phyloP scores from a whole-genome alignment of 2,888 invertebrate genomes.

The Callyntrura sp. region DNA sequence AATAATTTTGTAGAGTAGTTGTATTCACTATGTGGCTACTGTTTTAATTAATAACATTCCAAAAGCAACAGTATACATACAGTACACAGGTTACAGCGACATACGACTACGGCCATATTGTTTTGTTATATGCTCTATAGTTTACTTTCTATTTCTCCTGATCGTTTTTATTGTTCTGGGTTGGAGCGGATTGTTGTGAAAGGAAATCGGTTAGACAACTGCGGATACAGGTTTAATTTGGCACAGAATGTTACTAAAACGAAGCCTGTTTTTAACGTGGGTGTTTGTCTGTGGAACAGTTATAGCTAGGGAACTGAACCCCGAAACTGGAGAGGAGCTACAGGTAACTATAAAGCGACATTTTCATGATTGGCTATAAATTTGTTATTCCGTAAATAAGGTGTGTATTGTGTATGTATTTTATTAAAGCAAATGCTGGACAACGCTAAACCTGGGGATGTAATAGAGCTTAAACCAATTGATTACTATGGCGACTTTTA shows the following conservation, averaged over 20 bases:
- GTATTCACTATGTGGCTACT: background rate
- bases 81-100: background rate
- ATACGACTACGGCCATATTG: constrained; percentile 13
- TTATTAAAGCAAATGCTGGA: constrained; percentile 60
- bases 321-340: constrained; percentile 58
- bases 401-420: background rate
- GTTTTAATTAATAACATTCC: background rate
- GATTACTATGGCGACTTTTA: constrained; percentile 76
- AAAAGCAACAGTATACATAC: background rate
- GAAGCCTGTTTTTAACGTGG: background rate
- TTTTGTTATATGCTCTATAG: background rate
- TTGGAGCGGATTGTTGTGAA: background rate
- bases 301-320: background rate
- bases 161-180: background rate
- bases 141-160: background rate
- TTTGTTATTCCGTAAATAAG: background rate
- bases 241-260: background rate
- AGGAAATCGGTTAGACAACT: too few species aligned
- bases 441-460: constrained; percentile 64
- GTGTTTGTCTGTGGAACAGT: background rate
- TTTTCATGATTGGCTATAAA: background rate
- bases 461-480: constrained; percentile 61
- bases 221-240: too few species aligned
- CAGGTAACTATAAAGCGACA: background rate
- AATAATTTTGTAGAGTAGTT: background rate